Evolutionary conservation across 1,140 invertebrate genomes (phyloP).

Genomic region (Hermetia illucens): DNA sequence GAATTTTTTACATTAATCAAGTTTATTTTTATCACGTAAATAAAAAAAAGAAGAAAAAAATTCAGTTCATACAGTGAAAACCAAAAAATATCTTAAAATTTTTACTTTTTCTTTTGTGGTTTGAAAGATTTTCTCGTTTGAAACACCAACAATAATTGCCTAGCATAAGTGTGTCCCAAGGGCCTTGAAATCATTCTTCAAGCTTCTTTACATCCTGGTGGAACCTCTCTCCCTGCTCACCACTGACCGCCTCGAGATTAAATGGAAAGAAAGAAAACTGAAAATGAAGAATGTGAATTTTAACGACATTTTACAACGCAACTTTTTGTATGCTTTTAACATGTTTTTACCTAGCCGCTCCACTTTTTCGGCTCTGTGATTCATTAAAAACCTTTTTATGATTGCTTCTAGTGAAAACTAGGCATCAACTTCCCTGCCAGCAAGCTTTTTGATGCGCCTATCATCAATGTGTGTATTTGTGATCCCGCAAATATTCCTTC

Average conservation of each 20-base stretch:
- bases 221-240: conserved; percentile 14
- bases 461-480: background rate
- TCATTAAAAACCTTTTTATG: too few relatives aligned
- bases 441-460: background rate
- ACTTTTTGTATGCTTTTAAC: background rate
- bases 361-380: background rate
- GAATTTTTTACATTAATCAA: too few relatives aligned
- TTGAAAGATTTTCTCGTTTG: background rate
- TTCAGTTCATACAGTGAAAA: too few relatives aligned
- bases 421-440: background rate
- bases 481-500: background rate
- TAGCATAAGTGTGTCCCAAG: conserved; percentile 9
- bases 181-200: conserved; percentile 11
- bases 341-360: background rate
- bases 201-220: conserved; percentile 11
- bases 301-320: background rate
- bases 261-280: background rate
- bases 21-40: too few relatives aligned
- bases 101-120: background rate
- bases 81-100: too few relatives aligned
- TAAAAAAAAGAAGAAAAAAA: too few relatives aligned
- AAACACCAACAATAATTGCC: too few relatives aligned
- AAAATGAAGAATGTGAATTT: background rate
- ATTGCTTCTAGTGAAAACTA: background rate
- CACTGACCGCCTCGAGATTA: conserved; percentile 4